Conservation (phyloP, 1,140 invertebrate species). For the Mercenaria mercenaria region DNA sequence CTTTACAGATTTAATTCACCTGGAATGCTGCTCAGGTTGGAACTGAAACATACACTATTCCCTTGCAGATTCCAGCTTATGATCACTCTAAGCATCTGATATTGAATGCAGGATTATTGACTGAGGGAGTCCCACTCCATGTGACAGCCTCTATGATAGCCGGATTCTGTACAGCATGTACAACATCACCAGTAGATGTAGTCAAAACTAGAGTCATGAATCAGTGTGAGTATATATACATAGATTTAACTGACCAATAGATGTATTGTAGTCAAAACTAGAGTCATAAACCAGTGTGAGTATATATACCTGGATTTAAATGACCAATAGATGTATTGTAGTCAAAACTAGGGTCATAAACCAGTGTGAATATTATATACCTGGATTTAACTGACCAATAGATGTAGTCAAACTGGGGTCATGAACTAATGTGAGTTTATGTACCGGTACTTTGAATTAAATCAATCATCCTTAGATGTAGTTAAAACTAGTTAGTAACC, state of each 20-base stretch:
- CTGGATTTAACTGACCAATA: slow-evolving; percentile 71
- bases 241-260: slow-evolving; percentile 74
- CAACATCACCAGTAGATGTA: slow-evolving; percentile 80
- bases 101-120: slow-evolving; percentile 72
- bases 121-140: slow-evolving; percentile 74
- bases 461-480: too few relatives aligned
- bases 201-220: slow-evolving; percentile 80
- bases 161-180: slow-evolving; percentile 75
- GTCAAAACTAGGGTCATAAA: slow-evolving; percentile 80
- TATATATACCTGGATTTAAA: too few relatives aligned
- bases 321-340: slow-evolving; percentile 79
- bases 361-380: slow-evolving; percentile 72
- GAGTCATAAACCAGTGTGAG: slow-evolving; percentile 79
- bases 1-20: too few relatives aligned
- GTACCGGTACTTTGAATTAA: too few relatives aligned
- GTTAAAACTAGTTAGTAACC: too few relatives aligned
- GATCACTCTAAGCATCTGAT: slow-evolving; percentile 78
- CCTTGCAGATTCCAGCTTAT: slow-evolving; percentile 76
- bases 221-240: slow-evolving; percentile 72
- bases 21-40: too few relatives aligned
- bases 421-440: too few relatives aligned
- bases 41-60: too few relatives aligned
- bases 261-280: slow-evolving; percentile 79
- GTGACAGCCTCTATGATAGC: slow-evolving; percentile 77
- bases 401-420: slow-evolving; percentile 79